Percentiles rank a stretch among this genome's conserved stretches.
phyloP scores from a whole-genome alignment of 2,888 invertebrate genomes.

The Erebia aethiops region DNA sequence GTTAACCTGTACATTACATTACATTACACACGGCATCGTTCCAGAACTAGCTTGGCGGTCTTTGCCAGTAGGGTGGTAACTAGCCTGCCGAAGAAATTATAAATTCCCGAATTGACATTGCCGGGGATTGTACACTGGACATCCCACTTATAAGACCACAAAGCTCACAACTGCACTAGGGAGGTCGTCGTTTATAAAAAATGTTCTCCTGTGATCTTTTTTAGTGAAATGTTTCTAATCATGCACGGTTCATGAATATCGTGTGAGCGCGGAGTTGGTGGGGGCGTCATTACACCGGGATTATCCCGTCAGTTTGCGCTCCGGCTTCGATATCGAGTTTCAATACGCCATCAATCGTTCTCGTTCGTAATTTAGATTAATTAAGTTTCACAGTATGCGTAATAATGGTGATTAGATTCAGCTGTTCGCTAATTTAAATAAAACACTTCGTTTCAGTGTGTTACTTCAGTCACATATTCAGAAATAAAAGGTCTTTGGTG shows the following conservation, averaged over 20 bases:
- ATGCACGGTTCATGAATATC: not conserved
- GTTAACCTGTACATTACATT: too few species aligned
- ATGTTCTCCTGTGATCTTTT: not conserved
- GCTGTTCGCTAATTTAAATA: not conserved
- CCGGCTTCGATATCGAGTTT: constrained; percentile 52
- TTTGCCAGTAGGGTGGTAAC: too few species aligned
- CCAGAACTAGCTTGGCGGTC: too few species aligned
- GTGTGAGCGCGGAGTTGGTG: not conserved
- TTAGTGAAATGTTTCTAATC: not conserved
- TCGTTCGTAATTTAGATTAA: constrained; percentile 46
- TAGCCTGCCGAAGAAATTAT: too few species aligned
- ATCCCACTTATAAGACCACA: too few species aligned
- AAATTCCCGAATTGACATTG: too few species aligned
- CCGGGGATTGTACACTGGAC: too few species aligned
- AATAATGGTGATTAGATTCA: not conserved
- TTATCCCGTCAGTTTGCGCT: constrained; percentile 54
- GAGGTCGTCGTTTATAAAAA: not conserved
- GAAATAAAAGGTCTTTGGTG: too few species aligned
- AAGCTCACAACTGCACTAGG: too few species aligned
- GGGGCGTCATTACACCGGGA: constrained; percentile 51
- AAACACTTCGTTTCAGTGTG: not conserved
- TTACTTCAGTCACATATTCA: too few species aligned
- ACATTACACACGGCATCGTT: too few species aligned
- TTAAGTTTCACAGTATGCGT: constrained; percentile 36
- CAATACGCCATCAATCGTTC: constrained; percentile 43